Base-by-base conservation (phyloP, 2,113 vertebrate genomes). In the Pachyramphus minor region DNA sequence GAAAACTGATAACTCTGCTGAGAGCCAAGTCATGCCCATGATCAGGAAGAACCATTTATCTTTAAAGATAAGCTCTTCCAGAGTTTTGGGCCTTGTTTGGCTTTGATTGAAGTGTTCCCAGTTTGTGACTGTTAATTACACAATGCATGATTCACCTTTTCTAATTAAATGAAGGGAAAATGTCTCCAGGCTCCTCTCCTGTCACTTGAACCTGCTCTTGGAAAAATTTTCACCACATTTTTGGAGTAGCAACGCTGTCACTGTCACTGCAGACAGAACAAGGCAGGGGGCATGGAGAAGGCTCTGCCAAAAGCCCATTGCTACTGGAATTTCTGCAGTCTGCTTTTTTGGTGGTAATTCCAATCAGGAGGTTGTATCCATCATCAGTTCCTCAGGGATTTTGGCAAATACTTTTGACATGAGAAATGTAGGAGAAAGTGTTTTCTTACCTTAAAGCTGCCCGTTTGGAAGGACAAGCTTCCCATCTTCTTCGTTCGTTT, bases 241-340 rank as follows among this genome's bases (percentile, higher is more conserved):
- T 41, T 80, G 67, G 64, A 27, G 31, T 3, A 47, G 49, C n/a
- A 63, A 8, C 0, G 0, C 24, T 71, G 49, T 13, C 50, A 4
- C 37, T 63, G 28, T 35, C n/a, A 35, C 41, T 12, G 59, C 60
- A 81, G 84, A 30, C 14, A 90, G 75, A 76, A 31, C 8, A 5
- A n/a, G 2, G 27, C 35, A 35, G 44, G n/a, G 50, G 78, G 25
- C 42, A 11, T 2, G 6, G 44, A 41, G 24, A 66, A 56, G 42
- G 31, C 77, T 87, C 74, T 74, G 66, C 64, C 33, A 37, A 77
- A 84, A 77, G 10, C 42, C 33, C 12, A 2, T 53, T 72, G 59
- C 56, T 68, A 0, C 5, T 30, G 20, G 11, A 45, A 86, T 71
- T 89, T n/a, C 63, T 80, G 41, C 49, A 60, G 18, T 75, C 62